phyloP scores from a whole-genome alignment of 2,888 invertebrate genomes.

The Lissocephala sabroskyi region DNA sequence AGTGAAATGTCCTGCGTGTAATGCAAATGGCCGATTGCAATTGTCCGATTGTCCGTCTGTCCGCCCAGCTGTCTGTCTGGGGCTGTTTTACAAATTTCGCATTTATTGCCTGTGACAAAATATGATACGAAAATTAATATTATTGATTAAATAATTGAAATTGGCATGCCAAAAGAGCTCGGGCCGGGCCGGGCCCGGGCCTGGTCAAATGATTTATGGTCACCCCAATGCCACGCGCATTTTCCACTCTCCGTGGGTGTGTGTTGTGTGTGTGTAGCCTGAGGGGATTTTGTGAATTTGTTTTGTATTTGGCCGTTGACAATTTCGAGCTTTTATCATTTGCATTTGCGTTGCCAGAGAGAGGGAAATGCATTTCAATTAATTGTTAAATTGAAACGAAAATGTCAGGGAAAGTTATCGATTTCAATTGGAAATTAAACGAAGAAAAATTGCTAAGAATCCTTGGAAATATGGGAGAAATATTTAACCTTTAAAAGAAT shows the following conservation, averaged over 20 bases:
- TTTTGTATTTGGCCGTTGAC: background rate
- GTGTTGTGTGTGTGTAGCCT: background rate
- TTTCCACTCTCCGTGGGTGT: background rate
- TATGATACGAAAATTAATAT: slow-evolving; percentile 73
- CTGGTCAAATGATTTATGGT: slow-evolving; percentile 59
- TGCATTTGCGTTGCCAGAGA: background rate
- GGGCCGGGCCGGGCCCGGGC: too few species aligned
- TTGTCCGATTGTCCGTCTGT: slow-evolving; percentile 14
- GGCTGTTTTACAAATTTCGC: slow-evolving; percentile 60
- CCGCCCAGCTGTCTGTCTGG: too few species aligned
- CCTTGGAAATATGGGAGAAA: too few species aligned
- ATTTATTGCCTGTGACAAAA: slow-evolving; percentile 73
- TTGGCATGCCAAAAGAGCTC: slow-evolving; percentile 70
- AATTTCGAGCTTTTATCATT: background rate
- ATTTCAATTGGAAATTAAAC: too few species aligned
- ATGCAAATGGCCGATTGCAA: slow-evolving; percentile 11
- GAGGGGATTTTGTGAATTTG: background rate
- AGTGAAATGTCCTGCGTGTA: slow-evolving; percentile 47
- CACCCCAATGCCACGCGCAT: slow-evolving; percentile 1
- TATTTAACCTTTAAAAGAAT: too few species aligned
- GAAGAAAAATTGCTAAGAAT: too few species aligned
- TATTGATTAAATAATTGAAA: slow-evolving; percentile 73
- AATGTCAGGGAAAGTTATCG: too few species aligned
- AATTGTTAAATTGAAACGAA: too few species aligned
- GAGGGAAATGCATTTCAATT: too few species aligned